phyloP scores from a whole-genome alignment of 1,140 invertebrate genomes.

The Drosophila kikkawai region DNA sequence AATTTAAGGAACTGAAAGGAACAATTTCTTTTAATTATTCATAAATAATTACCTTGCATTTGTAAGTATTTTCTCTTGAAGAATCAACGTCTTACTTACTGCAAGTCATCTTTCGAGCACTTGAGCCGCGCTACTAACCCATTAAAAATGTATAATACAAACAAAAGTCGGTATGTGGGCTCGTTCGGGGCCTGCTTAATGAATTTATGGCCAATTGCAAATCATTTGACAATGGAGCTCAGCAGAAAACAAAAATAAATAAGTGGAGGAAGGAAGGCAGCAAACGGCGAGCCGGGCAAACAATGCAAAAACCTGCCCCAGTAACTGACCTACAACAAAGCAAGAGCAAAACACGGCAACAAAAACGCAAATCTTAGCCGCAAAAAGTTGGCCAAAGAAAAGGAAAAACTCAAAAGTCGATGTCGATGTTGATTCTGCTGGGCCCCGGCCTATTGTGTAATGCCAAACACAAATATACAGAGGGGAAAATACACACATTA shows the following conservation, averaged over 20 bases:
- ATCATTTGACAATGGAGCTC: slow-evolving; percentile 60
- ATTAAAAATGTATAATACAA: slow-evolving; percentile 43
- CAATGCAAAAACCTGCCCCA: slow-evolving; percentile 63
- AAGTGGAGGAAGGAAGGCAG: slow-evolving; percentile 29
- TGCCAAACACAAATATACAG: slow-evolving; percentile 28
- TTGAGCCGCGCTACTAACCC: slow-evolving; percentile 42
- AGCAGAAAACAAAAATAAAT: slow-evolving; percentile 31
- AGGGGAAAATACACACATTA: slow-evolving; percentile 36
- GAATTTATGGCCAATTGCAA: slow-evolving; percentile 75
- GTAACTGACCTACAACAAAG: slow-evolving; percentile 72
- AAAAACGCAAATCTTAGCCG: slow-evolving; percentile 56
- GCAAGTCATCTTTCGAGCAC: slow-evolving; percentile 27
- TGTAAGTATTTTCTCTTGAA: neutral
- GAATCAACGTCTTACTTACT: slow-evolving; percentile 17
- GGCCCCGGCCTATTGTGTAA: slow-evolving; percentile 49
- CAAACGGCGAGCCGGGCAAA: slow-evolving; percentile 16
- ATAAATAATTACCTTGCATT: neutral
- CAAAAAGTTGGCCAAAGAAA: slow-evolving; percentile 55
- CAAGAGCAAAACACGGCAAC: slow-evolving; percentile 40
- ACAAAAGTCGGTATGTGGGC: slow-evolving; percentile 40
- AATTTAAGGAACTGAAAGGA: neutral
- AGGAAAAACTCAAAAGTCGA: slow-evolving; percentile 48
- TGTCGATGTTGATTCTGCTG: slow-evolving; percentile 30
- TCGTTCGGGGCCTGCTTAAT: slow-evolving; percentile 23
- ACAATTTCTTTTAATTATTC: neutral